A percentile compares a stretch with the other conserved stretches of the same genome.
These are phyloP conservation scores for Otus scops DNA, from an alignment of 2,797 vertebrate species.

Conservation along the genomic window DNA sequence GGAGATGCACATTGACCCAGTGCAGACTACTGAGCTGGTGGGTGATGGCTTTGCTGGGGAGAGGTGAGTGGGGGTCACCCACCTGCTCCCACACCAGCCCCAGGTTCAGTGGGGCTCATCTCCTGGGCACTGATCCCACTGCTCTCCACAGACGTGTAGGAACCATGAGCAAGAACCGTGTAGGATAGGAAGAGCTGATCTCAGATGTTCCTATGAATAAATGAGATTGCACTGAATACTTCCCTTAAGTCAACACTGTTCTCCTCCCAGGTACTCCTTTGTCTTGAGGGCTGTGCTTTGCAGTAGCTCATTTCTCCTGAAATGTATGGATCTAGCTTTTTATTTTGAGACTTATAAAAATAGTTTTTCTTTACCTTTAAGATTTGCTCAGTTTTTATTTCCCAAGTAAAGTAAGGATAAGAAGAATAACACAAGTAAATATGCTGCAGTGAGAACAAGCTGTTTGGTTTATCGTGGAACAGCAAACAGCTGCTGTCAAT, in stretches of 20 bases:
- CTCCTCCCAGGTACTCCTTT: neutral
- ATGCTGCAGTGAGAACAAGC: neutral
- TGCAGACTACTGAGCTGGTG: neutral
- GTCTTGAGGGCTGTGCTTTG: neutral
- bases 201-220: neutral
- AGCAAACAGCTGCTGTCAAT: slow-evolving; percentile 9
- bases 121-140: too few relatives aligned
- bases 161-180: neutral
- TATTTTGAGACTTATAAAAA: neutral
- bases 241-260: neutral
- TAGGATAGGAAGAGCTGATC: neutral
- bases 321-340: neutral
- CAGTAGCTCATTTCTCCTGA: neutral
- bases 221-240: neutral
- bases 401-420: neutral
- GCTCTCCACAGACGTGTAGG: too few relatives aligned
- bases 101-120: neutral
- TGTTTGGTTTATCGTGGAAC: neutral
- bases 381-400: neutral
- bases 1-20: accelerated
- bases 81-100: neutral
- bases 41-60: neutral
- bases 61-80: too few relatives aligned
- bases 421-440: neutral
- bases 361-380: neutral